A percentile compares a stretch with the other conserved stretches of the same genome.
These are phyloP conservation scores for Andrena camellia DNA, from an alignment of 2,888 invertebrate genomes.

Conservation along the genomic window DNA sequence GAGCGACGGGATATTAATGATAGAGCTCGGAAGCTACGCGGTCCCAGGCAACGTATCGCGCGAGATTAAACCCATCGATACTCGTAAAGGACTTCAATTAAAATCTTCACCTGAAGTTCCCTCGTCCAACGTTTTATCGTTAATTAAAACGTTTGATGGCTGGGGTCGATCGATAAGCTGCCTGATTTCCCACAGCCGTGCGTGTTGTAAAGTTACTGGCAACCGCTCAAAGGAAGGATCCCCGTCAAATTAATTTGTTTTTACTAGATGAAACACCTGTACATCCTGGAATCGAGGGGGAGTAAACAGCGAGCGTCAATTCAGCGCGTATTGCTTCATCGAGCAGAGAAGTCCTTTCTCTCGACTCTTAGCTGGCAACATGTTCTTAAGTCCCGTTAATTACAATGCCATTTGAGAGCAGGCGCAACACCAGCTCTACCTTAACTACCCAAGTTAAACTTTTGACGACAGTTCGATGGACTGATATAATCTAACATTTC, in stretches of 20 bases:
- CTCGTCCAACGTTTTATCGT: background rate
- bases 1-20: slow-evolving; percentile 17
- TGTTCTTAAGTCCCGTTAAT: too few relatives aligned
- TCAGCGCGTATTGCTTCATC: too few relatives aligned
- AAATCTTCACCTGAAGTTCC: slow-evolving; percentile 2
- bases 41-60: too few relatives aligned
- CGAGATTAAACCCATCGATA: slow-evolving; percentile 18
- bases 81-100: slow-evolving; percentile 1
- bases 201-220: background rate
- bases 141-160: slow-evolving; percentile 14
- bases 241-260: slow-evolving; percentile 17
- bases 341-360: too few relatives aligned
- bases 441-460: too few relatives aligned
- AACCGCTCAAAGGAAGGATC: slow-evolving; percentile 1
- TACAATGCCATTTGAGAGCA: too few relatives aligned
- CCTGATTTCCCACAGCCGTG: background rate
- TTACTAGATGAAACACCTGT: background rate
- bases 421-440: too few relatives aligned
- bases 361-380: too few relatives aligned
- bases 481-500: too few relatives aligned
- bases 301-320: too few relatives aligned
- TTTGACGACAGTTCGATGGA: too few relatives aligned
- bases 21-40: background rate
- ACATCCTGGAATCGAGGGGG: background rate
- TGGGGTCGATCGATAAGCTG: background rate